Percentiles rank a stretch among this genome's conserved stretches.
Conservation (phyloP, 2,797 vertebrate species). For the Sebastes nivosus region DNA sequence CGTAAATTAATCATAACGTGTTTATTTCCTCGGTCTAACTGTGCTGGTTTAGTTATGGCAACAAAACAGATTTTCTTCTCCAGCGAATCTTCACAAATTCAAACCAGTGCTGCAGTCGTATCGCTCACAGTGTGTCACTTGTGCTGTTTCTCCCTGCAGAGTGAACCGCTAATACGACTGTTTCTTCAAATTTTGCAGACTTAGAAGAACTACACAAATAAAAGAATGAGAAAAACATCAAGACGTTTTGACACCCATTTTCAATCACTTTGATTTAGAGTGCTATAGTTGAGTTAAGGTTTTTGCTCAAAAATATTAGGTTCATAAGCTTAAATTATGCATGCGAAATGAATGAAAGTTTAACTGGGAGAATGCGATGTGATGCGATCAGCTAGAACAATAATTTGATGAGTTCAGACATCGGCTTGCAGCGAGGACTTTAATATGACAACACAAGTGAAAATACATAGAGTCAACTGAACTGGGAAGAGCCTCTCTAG, state of each 20-base stretch:
- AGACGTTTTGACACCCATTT: background rate
- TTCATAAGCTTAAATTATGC: background rate
- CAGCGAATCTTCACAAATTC: slow-evolving; percentile 27
- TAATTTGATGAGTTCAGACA: background rate
- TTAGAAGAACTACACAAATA: background rate
- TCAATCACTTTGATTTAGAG: background rate
- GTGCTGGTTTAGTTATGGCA: slow-evolving; percentile 55
- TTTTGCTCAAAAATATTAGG: background rate
- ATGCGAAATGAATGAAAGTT: background rate
- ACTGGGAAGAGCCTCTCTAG: background rate
- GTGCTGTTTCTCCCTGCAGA: slow-evolving; percentile 1
- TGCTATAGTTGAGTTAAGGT: background rate
- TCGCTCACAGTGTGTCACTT: background rate
- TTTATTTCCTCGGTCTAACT: slow-evolving; percentile 64
- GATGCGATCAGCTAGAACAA: background rate
- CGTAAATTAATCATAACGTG: slow-evolving; percentile 62
- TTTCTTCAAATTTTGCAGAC: background rate
- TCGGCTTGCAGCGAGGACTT: background rate
- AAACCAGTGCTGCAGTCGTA: background rate
- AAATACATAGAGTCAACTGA: background rate
- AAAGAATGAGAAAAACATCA: background rate
- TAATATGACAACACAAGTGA: background rate
- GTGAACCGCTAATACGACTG: background rate
- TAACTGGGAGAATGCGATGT: background rate
- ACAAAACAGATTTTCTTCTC: slow-evolving; percentile 50